Base-by-base conservation (phyloP, 1,140 invertebrate species). In the Sminthurinus signatus region DNA sequence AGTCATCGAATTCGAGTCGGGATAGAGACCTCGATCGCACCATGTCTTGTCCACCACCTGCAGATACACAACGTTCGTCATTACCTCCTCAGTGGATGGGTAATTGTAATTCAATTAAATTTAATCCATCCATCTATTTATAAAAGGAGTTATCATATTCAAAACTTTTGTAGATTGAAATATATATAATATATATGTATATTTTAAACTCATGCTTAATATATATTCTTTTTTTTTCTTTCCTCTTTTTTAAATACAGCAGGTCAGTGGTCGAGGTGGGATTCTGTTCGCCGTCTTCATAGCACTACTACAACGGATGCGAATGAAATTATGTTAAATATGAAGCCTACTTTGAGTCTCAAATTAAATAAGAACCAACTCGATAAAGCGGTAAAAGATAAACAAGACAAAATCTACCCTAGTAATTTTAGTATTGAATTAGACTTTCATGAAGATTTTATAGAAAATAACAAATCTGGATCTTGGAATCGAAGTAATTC, bases 41-140 rank as follows among this genome's bases (percentile, higher is more conserved):
- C 69, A 75, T 81, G 69, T 81, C 80, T 68, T 82, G 78, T 63
- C 70, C 70, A 28, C 57, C 62, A 12, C 62, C 67, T 19, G 52
- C 54, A 4, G 67, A 68, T 39, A 59, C 62, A 19, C 42, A 64
- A 19, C 62, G 59, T 15, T 52, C 67, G n/a, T 32, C 58, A 19
- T 39, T 68, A 36, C 67, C 67, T 32, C 31, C 59, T 23, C 57
- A 68, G 17, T 68, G 60, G 66, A 52, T n/a, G n/a, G n/a, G 32
- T 36, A 36, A 36, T 5, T 36, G 32, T 8, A 36, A 36, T 8
- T 8, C 5, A 36, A 36, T 36, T 36, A 15, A 36, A 36, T 15
- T 36, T n/a, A n/a, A n/a, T n/a, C n/a, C n/a, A n/a, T n/a, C n/a
- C n/a, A n/a, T n/a, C n/a, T n/a, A n/a, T n/a, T n/a, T n/a, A n/a